Evolutionary conservation across 2,113 vertebrate genomes (phyloP), one percentile per base, ranked within the genome.

Genomic region (Lophotis ruficrista): DNA sequence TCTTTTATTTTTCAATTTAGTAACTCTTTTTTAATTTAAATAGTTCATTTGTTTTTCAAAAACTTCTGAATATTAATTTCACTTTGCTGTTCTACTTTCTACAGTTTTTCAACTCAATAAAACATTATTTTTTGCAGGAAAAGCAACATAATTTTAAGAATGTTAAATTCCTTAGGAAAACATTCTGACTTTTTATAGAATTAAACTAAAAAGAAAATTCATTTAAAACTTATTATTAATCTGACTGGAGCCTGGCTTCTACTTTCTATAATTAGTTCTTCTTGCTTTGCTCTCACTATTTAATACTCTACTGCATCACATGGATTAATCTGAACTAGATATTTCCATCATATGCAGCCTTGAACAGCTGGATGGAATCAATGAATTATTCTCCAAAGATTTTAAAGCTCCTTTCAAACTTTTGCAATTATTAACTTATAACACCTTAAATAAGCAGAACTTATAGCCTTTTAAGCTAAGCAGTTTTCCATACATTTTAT

Each of bases 191-290:
- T 57, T 66, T 83, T 43, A 50, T 2, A 37, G n/a, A 72, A 82
- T 61, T 85, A 54, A 94, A 50, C 10, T 31, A 35, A 50, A 60
- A 71, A 79, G 8, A 72, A 41, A 96, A 89, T 47, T 71, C 37
- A 47, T 60, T 75, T 76, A 87, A 69, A 93, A 91, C 18, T 73
- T 79, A 43, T 28, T 87, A 48, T 62, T 83, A 71, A 94, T 73
- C 71, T 79, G 38, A 93, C 47, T 71, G 47, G 3, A 66, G 31
- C 31, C 28, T 1, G 2, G 72, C 21, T 93, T 91, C 89, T 89
- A 47, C 53, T 89, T 94, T 86, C 89, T 78, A 56, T 90, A 71
- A 96, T 83, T 79, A 96, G 75, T 60, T 50, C 54, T 56, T 84
- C 33, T 88, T 79, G 24, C 30, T 93, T 92, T 94, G 61, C 45